Evolutionary conservation across 2,797 vertebrate species (phyloP), one percentile per base, ranked within the genome.

Genomic region (Coreius guichenoti): DNA sequence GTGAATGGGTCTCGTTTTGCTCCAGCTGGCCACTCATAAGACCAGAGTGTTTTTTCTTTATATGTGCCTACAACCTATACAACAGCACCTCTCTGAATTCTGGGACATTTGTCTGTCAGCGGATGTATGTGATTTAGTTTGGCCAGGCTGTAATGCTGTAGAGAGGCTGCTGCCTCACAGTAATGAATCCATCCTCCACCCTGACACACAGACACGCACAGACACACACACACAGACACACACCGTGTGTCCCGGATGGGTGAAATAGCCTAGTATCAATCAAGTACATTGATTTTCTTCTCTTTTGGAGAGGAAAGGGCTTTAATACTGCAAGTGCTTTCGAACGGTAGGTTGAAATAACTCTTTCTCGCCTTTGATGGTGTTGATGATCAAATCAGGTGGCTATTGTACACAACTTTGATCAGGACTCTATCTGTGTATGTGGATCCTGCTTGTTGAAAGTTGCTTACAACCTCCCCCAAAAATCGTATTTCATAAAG

Each of bases 221-320:
- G 31, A 63, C 75, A 72, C 36, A 67, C 67, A 33, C 33, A 80
- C 78, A n/a, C 74, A 47, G 29, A 21, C 72, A 65, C 81, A 29
- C 58, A 74, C 73, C n/a, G n/a, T n/a, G n/a, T n/a, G 17, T 51
- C 47, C 21, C 2, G 47, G 67, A 91, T 91, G 92, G 92, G 81
- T 80, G 87, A 89, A 94, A 94, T 91, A 94, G 90, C 91, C 65
- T 29, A 80, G 88, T 86, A 95, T 95, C 90, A 92, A 93, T 95
- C 90, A 90, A 83, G 16, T 76, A 43, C 90, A 96, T 95, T 91
- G 94, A 95, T 95, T 95, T 95, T 93, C 91, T 84, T 85, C 86
- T 86, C 82, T 86, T 93, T 92, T 90, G 86, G 88, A 93, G 91
- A 80, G 84, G 90, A 89, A 92, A 91, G 90, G 92, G 92, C 92